These are phyloP conservation scores for Oscheius myriophilus DNA, from an alignment of 2,888 invertebrate species.

Conservation along the genomic window DNA sequence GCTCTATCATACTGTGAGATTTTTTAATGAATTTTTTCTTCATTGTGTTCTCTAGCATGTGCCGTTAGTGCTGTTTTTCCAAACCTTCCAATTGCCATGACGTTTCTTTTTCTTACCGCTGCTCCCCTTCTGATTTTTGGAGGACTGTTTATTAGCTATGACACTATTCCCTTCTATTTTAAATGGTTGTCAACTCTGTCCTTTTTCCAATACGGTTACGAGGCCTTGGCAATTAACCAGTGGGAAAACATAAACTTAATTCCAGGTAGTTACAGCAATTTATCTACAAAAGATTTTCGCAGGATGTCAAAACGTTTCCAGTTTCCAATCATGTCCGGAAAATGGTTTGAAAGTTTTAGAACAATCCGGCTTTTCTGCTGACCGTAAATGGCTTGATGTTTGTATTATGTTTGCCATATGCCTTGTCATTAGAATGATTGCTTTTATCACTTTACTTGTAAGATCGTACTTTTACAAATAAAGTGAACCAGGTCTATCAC, in stretches of 20 bases:
- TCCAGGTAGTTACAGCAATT: conserved; percentile 26
- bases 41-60: no score
- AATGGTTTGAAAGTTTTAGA: conserved; percentile 53
- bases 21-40: not conserved
- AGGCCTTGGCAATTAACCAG: conserved; percentile 58
- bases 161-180: conserved; percentile 69
- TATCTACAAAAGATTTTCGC: not conserved
- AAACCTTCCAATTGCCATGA: conserved; percentile 91
- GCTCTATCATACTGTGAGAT: conserved; percentile 59
- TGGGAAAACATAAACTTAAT: conserved; percentile 56
- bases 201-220: conserved; percentile 62
- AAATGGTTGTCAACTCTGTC: conserved; percentile 53
- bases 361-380: conserved; percentile 47
- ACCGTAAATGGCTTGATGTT: conserved; percentile 46
- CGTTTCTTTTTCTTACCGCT: conserved; percentile 83
- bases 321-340: conserved; percentile 37
- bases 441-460: conserved; percentile 52
- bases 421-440: conserved; percentile 48
- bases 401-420: conserved; percentile 44
- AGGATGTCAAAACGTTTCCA: conserved; percentile 30
- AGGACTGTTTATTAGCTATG: conserved; percentile 90
- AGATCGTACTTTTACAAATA: conserved; percentile 43
- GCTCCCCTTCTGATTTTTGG: conserved; percentile 93
- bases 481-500: not conserved
- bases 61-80: no score